Conservation (phyloP, 1,140 invertebrate species). For the Delia radicum region DNA sequence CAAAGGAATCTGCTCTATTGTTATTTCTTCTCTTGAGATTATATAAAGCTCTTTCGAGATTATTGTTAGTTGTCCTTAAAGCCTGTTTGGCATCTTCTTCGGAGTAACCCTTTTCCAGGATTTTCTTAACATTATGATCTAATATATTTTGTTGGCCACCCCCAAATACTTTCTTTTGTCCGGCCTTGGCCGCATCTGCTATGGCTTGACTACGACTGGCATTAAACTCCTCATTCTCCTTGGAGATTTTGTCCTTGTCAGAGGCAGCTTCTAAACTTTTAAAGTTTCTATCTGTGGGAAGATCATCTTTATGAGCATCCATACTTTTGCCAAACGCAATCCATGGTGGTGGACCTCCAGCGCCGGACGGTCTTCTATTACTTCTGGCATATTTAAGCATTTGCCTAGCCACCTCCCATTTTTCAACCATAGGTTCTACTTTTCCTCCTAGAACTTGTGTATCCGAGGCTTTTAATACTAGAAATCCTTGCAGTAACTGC, state of each 20-base stretch:
- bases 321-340: constrained; percentile 84
- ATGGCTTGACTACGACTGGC: constrained; percentile 81
- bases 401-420: constrained; percentile 84
- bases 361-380: constrained; percentile 62
- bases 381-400: constrained; percentile 72
- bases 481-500: constrained; percentile 67
- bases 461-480: constrained; percentile 68
- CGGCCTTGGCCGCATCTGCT: constrained; percentile 78
- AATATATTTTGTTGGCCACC: constrained; percentile 69
- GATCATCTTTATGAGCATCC: constrained; percentile 39
- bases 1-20: constrained; percentile 56
- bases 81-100: constrained; percentile 76
- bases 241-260: constrained; percentile 63
- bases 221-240: constrained; percentile 81
- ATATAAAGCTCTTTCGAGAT: constrained; percentile 71
- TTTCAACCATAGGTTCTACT: constrained; percentile 80
- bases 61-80: constrained; percentile 70
- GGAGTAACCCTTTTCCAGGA: constrained; percentile 77
- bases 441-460: constrained; percentile 76
- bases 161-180: constrained; percentile 75
- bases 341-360: constrained; percentile 83
- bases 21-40: constrained; percentile 64
- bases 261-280: constrained; percentile 64
- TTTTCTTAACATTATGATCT: constrained; percentile 78
- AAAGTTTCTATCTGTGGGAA: constrained; percentile 64